Base-by-base conservation (phyloP, 2,113 vertebrate genomes). In the Isichthys henryi region DNA sequence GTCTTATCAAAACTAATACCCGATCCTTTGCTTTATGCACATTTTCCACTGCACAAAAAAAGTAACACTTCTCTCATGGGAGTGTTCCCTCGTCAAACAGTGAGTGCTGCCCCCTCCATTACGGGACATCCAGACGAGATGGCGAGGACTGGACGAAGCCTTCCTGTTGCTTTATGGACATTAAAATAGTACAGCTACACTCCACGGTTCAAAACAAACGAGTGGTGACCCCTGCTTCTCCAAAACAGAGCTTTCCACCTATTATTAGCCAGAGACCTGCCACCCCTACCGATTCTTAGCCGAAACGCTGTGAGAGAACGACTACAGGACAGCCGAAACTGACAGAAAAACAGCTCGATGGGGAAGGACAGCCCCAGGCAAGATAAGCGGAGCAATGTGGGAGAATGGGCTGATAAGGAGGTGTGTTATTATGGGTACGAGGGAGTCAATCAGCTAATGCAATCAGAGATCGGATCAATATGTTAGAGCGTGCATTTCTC, bases 361-460 rank as follows among this genome's bases (percentile, higher is more conserved):
- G 31, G 50, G 49, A 56, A 48, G 13, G 85, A 87, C 50, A 43
- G 48, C 85, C 50, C 7, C 27, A 53, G 48, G 85, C 31, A 21
- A 87, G 85, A 87, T 43, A 88, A 88, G 56, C 56, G 2, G 9
- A 19, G 49, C 49, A 27, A n/a, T n/a, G 49, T 31, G 49, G 27
- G 46, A 46, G 35, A 88, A 62, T 1, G 31, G 56, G 10, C 86
- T 53, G 85, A 87, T 87, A 87, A 86, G 49, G 31, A 31, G 52
- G 27, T 4, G 5, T 3, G 85, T 50, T 86, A n/a, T 66, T 66
- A 66, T 27, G 35, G 58, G 53, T n/a, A 35, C 13, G 53, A 66
- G 53, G 87, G 53, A 88, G 53, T 88, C 87, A 66, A 88, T 88
- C 87, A 88, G 87, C 52, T 62, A 66, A 58, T 8, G 35, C 23